Percentiles rank a stretch among this genome's conserved stretches.
phyloP scores from a whole-genome alignment of 2,797 vertebrate genomes.

The Paguma larvata region DNA sequence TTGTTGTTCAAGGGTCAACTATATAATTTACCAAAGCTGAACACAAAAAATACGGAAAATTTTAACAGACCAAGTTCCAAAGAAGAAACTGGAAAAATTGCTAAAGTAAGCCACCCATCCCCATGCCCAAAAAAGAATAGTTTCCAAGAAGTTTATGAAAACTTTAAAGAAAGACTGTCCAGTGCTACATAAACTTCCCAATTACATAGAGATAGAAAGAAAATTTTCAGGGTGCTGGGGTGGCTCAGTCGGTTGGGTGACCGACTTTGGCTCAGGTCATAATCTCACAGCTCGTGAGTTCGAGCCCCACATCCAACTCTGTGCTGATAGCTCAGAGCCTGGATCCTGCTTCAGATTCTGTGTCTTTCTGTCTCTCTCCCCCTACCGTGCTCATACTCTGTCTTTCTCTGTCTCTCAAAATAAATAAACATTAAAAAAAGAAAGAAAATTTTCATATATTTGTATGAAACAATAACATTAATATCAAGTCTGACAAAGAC shows the following conservation, averaged over 20 bases:
- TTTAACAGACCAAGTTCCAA: not conserved
- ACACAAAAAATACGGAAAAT: not conserved
- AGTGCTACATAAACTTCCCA: not conserved
- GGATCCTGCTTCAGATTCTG: too few species aligned
- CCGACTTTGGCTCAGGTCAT: too few species aligned
- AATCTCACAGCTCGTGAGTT: too few species aligned
- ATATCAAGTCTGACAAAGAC: not conserved
- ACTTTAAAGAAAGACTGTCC: not conserved
- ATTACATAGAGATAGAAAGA: not conserved
- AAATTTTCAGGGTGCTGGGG: not conserved
- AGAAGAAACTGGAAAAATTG: not conserved
- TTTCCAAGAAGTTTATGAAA: constrained; percentile 28
- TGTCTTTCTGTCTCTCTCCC: too few species aligned
- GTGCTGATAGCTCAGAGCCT: too few species aligned
- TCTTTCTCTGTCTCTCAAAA: too few species aligned
- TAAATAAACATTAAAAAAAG: not conserved
- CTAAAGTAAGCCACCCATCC: not conserved
- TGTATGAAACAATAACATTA: not conserved
- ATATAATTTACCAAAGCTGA: not conserved
- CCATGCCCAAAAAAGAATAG: not conserved
- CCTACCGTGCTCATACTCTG: too few species aligned
- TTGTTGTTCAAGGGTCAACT: not conserved
- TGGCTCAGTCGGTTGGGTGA: too few species aligned
- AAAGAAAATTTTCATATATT: not conserved
- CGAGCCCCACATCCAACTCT: too few species aligned